Evolutionary conservation across 2,113 vertebrate species (phyloP).

Genomic region (Lamprologus ornatipinnis): DNA sequence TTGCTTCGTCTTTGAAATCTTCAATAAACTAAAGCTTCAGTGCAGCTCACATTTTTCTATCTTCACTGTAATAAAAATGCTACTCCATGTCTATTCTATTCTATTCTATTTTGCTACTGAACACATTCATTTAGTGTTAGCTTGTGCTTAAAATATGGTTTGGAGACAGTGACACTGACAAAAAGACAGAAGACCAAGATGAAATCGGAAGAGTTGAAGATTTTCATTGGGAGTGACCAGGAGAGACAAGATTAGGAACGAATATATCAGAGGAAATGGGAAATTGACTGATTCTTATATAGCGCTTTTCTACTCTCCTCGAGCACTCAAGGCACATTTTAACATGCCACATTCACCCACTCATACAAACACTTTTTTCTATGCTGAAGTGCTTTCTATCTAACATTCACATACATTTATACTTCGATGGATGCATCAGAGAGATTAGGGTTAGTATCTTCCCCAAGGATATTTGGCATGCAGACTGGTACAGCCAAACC

Average conservation of each 20-base stretch:
- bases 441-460: neutral
- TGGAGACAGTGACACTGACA: neutral
- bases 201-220: accelerated
- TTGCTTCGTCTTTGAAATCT: conserved; percentile 49
- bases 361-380: neutral
- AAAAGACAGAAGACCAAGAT: neutral
- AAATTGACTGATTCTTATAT: neutral
- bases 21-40: conserved; percentile 29
- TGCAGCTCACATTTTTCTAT: neutral
- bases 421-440: neutral
- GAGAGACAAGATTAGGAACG: neutral
- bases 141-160: neutral
- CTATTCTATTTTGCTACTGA: neutral
- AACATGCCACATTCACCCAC: neutral
- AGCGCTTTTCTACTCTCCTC: accelerated
- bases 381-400: neutral
- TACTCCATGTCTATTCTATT: neutral
- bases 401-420: neutral
- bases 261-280: neutral
- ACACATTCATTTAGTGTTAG: neutral
- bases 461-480: neutral
- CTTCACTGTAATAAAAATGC: neutral
- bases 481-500: neutral
- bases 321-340: neutral
- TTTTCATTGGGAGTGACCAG: neutral